A percentile compares a stretch with the other conserved stretches of the same genome.
These are phyloP conservation scores for Numida meleagris DNA, from an alignment of 2,113 vertebrate species.

Conservation along the genomic window DNA sequence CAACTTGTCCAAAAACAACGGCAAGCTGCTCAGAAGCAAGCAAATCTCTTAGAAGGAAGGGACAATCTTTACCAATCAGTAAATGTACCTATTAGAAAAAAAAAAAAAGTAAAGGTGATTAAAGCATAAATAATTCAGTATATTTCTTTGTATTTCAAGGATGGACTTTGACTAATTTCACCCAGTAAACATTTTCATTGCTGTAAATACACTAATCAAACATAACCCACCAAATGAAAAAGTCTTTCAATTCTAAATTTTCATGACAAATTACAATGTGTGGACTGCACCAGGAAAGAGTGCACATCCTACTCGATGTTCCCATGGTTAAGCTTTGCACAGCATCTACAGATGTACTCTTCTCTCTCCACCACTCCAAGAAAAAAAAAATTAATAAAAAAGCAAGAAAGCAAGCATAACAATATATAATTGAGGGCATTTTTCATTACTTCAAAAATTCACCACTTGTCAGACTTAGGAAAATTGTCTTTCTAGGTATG, in stretches of 20 bases:
- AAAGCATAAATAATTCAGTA: background rate
- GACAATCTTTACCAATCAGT: slow-evolving; percentile 76
- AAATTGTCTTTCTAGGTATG: background rate
- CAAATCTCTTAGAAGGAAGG: slow-evolving; percentile 82
- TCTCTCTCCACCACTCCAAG: background rate
- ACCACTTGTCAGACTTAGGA: background rate
- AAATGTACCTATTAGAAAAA: slow-evolving; percentile 75
- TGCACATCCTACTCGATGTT: background rate
- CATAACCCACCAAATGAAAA: background rate
- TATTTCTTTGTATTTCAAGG: background rate
- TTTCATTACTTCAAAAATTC: background rate
- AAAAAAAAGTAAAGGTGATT: background rate
- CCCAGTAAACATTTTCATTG: background rate
- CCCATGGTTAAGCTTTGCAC: background rate
- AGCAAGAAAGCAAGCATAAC: background rate
- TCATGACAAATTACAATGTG: background rate
- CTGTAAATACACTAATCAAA: background rate
- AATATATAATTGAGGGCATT: background rate
- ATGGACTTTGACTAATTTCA: background rate
- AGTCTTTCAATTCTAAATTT: background rate
- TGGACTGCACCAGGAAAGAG: background rate
- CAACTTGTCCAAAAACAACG: slow-evolving; percentile 74
- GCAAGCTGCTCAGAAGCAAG: slow-evolving; percentile 76
- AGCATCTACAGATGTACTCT: background rate
- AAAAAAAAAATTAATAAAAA: background rate